Conservation (phyloP, 1,140 invertebrate species). For the Zelostemma sp. region DNA sequence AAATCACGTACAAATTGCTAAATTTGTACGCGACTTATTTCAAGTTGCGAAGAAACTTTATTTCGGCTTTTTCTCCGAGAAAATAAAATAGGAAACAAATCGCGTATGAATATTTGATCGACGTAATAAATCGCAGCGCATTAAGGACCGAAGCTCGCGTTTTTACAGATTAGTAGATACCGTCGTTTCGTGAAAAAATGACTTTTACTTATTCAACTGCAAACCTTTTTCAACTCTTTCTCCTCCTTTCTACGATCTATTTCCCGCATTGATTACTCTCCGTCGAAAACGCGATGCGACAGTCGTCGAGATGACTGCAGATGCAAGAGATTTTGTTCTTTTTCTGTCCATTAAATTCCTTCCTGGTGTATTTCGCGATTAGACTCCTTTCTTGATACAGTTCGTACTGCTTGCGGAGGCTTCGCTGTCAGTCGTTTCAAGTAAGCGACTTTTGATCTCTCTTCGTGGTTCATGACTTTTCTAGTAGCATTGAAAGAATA, state of each 20-base stretch:
- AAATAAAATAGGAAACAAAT: no score
- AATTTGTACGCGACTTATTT: no score
- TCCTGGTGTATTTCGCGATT: constrained; percentile 16
- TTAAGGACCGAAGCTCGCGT: not conserved
- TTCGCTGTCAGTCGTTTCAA: constrained; percentile 9
- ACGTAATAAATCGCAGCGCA: not conserved
- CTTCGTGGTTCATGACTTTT: no score
- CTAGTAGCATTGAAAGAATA: no score
- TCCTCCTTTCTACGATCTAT: constrained; percentile 10
- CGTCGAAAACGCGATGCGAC: constrained; percentile 16
- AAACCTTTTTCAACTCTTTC: not conserved
- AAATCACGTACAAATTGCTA: constrained; percentile 1
- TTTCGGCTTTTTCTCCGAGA: no score
- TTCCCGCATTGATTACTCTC: constrained; percentile 31
- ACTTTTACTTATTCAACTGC: not conserved
- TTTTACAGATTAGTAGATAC: not conserved
- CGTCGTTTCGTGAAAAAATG: not conserved
- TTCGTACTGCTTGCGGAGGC: constrained; percentile 10
- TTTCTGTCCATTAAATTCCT: constrained; percentile 21
- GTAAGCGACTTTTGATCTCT: constrained; percentile 5
- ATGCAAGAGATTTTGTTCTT: constrained; percentile 13
- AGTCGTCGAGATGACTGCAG: constrained; percentile 11
- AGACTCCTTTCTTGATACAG: constrained; percentile 20
- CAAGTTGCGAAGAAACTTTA: no score
- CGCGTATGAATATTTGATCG: no score